These are phyloP conservation scores for Chondrosia reniformis DNA, from an alignment of 37 sponge, comb jelly and placozoan genomes.

Conservation along the genomic window DNA sequence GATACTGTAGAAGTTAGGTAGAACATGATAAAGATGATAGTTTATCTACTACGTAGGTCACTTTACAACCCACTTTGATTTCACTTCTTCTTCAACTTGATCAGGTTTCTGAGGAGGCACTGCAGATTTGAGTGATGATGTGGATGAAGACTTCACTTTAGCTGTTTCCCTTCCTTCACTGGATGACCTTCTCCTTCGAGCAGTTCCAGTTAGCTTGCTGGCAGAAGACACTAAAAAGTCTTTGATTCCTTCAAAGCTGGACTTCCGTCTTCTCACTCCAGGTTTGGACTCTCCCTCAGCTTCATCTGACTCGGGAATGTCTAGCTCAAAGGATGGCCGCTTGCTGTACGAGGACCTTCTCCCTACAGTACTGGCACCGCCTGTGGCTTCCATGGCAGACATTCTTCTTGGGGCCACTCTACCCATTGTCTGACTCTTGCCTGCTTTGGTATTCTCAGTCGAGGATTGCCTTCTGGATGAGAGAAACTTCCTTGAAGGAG, in stretches of 20 bases:
- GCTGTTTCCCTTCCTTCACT: too few relatives aligned
- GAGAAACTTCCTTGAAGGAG: too few relatives aligned
- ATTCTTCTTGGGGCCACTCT: neutral
- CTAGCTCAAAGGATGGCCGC: neutral
- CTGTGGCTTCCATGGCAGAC: slow-evolving; percentile 7
- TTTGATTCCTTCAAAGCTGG: slow-evolving; percentile 26
- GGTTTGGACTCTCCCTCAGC: neutral
- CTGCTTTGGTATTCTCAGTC: neutral
- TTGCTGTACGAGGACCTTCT: neutral
- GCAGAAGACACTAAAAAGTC: neutral
- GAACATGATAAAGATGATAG: too few relatives aligned
- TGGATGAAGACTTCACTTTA: too few relatives aligned
- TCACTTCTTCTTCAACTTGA: neutral
- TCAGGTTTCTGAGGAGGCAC: neutral
- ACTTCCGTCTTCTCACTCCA: neutral
- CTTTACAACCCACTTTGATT: neutral
- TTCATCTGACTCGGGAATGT: neutral
- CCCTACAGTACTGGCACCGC: slow-evolving; percentile 1
- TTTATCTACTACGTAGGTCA: too few relatives aligned
- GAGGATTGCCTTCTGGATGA: neutral
- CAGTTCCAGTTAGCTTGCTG: neutral
- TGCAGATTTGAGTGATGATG: neutral
- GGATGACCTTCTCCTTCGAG: neutral
- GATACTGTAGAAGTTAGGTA: too few relatives aligned
- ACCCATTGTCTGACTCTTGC: neutral